Conservation (phyloP, 2,797 vertebrate species). For the Melanotaenia nigrans region DNA sequence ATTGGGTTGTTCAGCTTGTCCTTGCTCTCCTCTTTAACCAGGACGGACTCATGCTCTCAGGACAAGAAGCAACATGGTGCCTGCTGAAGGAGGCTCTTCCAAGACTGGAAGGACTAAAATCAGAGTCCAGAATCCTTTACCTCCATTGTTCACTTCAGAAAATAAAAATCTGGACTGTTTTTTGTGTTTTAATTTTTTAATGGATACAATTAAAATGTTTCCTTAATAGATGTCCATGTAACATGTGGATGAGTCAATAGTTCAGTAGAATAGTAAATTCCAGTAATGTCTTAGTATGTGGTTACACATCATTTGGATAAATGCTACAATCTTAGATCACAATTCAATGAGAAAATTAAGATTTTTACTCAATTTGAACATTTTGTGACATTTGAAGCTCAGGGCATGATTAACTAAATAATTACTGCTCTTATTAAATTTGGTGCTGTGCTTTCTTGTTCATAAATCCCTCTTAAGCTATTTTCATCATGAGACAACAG, state of each 20-base stretch:
- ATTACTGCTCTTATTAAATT: constrained; percentile 18
- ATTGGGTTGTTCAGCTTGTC: constrained; percentile 3
- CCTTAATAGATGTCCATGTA: neutral
- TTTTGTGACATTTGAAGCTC: neutral
- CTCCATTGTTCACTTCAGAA: neutral
- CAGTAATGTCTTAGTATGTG: neutral
- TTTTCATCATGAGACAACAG: constrained; percentile 17
- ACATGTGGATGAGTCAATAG: neutral
- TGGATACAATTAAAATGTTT: neutral
- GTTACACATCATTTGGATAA: neutral
- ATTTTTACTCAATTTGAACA: neutral
- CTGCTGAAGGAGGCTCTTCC: constrained; percentile 83
- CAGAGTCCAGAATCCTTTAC: constrained; percentile 88
- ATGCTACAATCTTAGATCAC: neutral
- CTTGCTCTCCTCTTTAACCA: constrained; percentile 55
- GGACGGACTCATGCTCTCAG: constrained; percentile 89
- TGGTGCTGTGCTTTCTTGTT: constrained; percentile 6
- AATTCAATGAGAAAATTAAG: neutral
- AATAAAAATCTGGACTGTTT: neutral
- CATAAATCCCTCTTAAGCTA: neutral
- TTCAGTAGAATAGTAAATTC: neutral
- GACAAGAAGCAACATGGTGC: constrained; percentile 83
- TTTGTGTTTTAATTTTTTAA: neutral
- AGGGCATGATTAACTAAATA: neutral
- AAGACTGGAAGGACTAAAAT: constrained; percentile 83